Percentiles rank a stretch among this genome's conserved stretches.
These are phyloP conservation scores for Podarcis lilfordi DNA, from an alignment of 2,797 vertebrate species.

Conservation along the genomic window DNA sequence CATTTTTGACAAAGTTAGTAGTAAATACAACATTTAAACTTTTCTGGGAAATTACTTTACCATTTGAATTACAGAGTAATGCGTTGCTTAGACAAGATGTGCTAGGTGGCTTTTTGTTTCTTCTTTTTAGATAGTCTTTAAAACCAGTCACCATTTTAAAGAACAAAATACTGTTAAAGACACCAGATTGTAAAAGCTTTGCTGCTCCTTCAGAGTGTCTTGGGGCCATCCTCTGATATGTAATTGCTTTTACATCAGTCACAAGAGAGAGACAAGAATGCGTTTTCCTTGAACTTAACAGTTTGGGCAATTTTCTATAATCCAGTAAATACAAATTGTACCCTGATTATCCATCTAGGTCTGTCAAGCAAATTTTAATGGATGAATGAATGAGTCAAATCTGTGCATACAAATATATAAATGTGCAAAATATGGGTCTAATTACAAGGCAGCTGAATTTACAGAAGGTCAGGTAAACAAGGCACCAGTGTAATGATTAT, in stretches of 20 bases:
- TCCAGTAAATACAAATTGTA: constrained; percentile 85
- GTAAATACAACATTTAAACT: constrained; percentile 16
- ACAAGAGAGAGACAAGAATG: constrained; percentile 77
- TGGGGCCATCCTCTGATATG: constrained; percentile 70
- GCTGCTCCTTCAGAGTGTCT: constrained; percentile 69
- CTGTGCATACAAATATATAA: constrained; percentile 80
- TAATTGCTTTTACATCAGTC: constrained; percentile 78
- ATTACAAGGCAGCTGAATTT: constrained; percentile 86
- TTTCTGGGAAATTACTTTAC: constrained; percentile 34
- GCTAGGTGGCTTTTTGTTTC: neutral
- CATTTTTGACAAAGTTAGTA: constrained; percentile 30
- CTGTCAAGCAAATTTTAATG: constrained; percentile 86
- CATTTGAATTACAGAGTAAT: constrained; percentile 38
- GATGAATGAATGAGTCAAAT: constrained; percentile 86
- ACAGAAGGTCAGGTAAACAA: constrained; percentile 87
- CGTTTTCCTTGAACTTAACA: constrained; percentile 79
- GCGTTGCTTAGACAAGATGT: constrained; percentile 23
- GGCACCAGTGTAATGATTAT: constrained; percentile 86
- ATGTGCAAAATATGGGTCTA: constrained; percentile 86
- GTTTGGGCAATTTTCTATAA: constrained; percentile 85
- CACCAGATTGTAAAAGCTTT: constrained; percentile 64
- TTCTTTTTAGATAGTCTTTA: constrained; percentile 62
- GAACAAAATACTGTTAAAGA: constrained; percentile 59
- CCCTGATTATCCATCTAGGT: constrained; percentile 83
- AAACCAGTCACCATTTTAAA: constrained; percentile 49